Evolutionary conservation across 2,797 vertebrate genomes (phyloP), one percentile per base, ranked within the genome.

Genomic region (Cottoperca gobio): DNA sequence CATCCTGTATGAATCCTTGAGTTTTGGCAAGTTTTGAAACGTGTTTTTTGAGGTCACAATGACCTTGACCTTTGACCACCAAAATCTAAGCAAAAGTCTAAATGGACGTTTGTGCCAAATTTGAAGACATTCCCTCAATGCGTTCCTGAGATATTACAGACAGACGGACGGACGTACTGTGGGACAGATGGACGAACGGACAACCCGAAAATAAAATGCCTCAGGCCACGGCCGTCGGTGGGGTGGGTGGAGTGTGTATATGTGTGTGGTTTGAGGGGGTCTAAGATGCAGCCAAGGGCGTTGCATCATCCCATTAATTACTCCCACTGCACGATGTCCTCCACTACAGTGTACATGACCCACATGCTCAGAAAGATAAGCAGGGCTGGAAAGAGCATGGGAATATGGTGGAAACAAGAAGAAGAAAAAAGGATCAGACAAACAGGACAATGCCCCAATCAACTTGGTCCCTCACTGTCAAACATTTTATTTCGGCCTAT

Each of bases 281-380:
- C 71, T 67, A 70, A 82, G 76, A 87, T 73, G 79, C 78, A 82
- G 83, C 87, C 78, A 74, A 69, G 74, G 84, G 66, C 87, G 73
- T 90, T 90, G 85, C 84, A 92, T 90, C 88, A 87, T 86, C 87
- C 84, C 78, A 89, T 88, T 93, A 93, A 93, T 92, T 86, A 91
- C 88, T 88, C 83, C 85, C 82, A 69, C 73, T 79, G 68, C 81
- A 88, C 82, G 80, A 69, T 78, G 79, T 83, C 85, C 79, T 87
- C 76, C 76, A 81, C 79, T 70, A 69, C 71, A 85, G 82, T 78
- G 72, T 84, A 28, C 67, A 86, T 84, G 85, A 86, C 88, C 92
- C 90, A 85, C 87, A 85, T 88, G 86, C 70, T 85, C 81, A 68
- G 58, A 55, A 42, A 83, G 70, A 90, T 81, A 80, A 83, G 64